Conservation (phyloP, 2,113 vertebrate species). For the Podiceps cristatus region DNA sequence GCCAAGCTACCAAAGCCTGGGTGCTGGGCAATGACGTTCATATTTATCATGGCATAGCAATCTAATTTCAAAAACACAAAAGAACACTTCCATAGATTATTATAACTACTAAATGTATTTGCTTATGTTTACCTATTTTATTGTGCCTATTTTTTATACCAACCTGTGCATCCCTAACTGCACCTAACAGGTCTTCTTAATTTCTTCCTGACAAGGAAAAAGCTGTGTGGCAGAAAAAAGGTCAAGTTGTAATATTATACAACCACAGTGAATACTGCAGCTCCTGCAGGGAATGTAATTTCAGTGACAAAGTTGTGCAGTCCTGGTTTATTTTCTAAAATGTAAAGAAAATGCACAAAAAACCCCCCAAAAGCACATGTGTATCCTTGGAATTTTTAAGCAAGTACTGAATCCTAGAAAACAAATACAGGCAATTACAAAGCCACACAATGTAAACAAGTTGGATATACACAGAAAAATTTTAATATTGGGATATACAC, state of each 20-base stretch:
- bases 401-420: background rate
- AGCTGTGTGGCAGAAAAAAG: background rate
- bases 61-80: background rate
- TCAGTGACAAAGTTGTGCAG: background rate
- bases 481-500: background rate
- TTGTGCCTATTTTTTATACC: background rate
- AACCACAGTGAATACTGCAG: background rate
- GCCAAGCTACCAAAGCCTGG: background rate
- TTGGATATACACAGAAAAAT: background rate
- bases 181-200: background rate
- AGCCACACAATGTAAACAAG: background rate
- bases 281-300: background rate
- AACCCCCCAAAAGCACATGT: background rate
- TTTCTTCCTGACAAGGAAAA: conserved; percentile 12
- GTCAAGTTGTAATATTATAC: conserved; percentile 21
- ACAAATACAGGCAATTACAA: background rate
- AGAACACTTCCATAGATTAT: background rate
- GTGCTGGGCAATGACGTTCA: background rate
- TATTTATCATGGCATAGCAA: background rate
- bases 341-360: background rate
- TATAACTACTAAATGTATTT: background rate
- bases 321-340: background rate
- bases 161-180: background rate
- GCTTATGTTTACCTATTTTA: background rate
- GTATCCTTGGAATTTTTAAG: background rate